A percentile compares a stretch with the other conserved stretches of the same genome.
phyloP scores from a whole-genome alignment of 1,140 invertebrate species.

The Drosophila chauvacae region DNA sequence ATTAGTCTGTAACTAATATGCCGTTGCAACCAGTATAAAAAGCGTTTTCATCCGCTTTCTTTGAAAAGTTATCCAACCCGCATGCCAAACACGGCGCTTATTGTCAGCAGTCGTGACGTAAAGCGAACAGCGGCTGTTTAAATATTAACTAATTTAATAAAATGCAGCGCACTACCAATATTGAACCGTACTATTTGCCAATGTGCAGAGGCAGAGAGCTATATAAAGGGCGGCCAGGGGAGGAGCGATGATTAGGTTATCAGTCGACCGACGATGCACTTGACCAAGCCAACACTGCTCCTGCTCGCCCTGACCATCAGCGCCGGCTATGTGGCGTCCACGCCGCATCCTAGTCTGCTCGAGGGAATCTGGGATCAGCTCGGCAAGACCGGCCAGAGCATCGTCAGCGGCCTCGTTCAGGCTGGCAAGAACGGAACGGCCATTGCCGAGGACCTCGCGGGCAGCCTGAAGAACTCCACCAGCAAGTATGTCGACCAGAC shows the following conservation, averaged over 20 bases:
- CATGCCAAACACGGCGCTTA: background rate
- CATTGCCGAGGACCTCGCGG: background rate
- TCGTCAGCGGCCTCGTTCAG: no score
- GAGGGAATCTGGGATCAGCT: constrained; percentile 20
- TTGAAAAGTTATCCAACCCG: constrained; percentile 30
- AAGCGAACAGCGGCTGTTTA: constrained; percentile 47
- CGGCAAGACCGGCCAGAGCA: constrained; percentile 2
- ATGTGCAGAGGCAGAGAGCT: background rate
- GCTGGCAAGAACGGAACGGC: constrained; percentile 9
- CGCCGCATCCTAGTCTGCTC: constrained; percentile 14
- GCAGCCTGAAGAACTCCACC: constrained; percentile 8
- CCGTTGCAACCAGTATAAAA: constrained; percentile 2
- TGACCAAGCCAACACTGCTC: constrained; percentile 53
- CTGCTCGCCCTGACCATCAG: constrained; percentile 54
- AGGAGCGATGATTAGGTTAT: constrained; percentile 22
- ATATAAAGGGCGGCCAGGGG: constrained; percentile 46
- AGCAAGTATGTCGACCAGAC: background rate
- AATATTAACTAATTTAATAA: constrained; percentile 62
- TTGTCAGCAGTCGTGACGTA: constrained; percentile 7
- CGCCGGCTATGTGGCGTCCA: constrained; percentile 28
- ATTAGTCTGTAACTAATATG: background rate
- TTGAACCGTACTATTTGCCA: constrained; percentile 27
- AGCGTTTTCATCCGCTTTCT: constrained; percentile 4
- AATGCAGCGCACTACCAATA: constrained; percentile 47
- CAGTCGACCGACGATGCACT: constrained; percentile 43